These are phyloP conservation scores for Scolopax bukidnonensis DNA, from an alignment of 2,797 vertebrate species.

Conservation along the genomic window DNA sequence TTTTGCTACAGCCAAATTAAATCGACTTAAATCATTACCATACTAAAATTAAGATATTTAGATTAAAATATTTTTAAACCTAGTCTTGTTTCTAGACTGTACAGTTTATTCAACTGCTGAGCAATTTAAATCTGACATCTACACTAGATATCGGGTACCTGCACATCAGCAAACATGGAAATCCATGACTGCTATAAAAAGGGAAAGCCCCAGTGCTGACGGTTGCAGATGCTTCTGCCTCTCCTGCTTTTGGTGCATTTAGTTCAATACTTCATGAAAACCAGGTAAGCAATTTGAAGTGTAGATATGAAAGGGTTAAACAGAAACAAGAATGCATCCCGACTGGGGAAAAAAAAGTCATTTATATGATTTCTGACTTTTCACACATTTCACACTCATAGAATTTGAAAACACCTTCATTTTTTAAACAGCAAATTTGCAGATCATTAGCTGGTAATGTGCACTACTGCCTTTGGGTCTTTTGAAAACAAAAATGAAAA, in stretches of 20 bases:
- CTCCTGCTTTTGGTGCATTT: neutral
- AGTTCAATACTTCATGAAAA: neutral
- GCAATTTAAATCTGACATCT: neutral
- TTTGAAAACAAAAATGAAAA: slow-evolving; percentile 70
- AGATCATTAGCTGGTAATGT: slow-evolving; percentile 62
- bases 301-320: neutral
- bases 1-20: neutral
- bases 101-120: neutral
- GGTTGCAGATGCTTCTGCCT: neutral
- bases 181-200: neutral
- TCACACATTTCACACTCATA: neutral
- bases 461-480: slow-evolving; percentile 43
- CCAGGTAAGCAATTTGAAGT: neutral
- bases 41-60: neutral
- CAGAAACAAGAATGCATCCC: neutral
- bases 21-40: neutral
- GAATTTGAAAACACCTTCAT: slow-evolving; percentile 60
- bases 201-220: neutral
- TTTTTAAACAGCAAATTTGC: slow-evolving; percentile 61
- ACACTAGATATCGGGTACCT: neutral
- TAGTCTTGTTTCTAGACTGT: neutral
- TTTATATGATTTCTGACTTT: slow-evolving; percentile 9
- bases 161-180: neutral
- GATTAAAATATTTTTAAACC: neutral
- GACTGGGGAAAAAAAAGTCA: neutral